Evolutionary conservation across 2,113 vertebrate genomes (phyloP), one percentile per base, ranked within the genome.

Genomic region (Hippocampus zosterae): DNA sequence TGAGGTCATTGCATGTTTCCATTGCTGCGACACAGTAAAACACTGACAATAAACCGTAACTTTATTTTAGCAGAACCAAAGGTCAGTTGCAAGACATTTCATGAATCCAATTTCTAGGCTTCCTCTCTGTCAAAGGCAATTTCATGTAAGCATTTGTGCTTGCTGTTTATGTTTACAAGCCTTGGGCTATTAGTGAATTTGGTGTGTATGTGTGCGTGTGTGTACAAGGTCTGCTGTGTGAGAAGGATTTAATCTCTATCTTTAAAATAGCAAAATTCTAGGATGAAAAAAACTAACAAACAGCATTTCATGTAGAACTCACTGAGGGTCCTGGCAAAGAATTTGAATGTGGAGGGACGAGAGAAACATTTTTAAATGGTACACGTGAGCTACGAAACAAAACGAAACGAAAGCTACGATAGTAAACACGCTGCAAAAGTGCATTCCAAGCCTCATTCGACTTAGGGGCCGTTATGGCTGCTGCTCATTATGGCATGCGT

Each of bases 81-180:
- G 5, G 8, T 67, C 18, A 21, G 67, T 64, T 12, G 42, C 7
- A 25, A 53, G 61, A 62, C n/a, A 65, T 16, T 40, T 25, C 52
- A 56, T 71, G 10, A 68, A 46, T 73, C 19, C 69, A 62, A 61
- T 67, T 65, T 65, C 68, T 1, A 68, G 2, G 1, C 56, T 65
- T 66, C 18, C n/a, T 79, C 23, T 68, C 53, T 42, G 63, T 23
- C 21, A 71, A 71, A 74, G n/a, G 44, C 59, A 77, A 46, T 37
- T 78, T 76, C 62, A 70, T 69, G 44, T 71, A 75, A 70, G 59
- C 52, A 72, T 79, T 79, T 74, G 65, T 70, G 50, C 67, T 61
- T 76, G 62, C 74, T 82, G 64, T 78, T 81, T 70, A 67, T 73
- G 64, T 78, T 74, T 74, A 53, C 67, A 71, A 68, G 68, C 69